A percentile compares a stretch with the other conserved stretches of the same genome.
Evolutionary conservation across 2,113 vertebrate species (phyloP).

Genomic region (Puffinus mauretanicus): DNA sequence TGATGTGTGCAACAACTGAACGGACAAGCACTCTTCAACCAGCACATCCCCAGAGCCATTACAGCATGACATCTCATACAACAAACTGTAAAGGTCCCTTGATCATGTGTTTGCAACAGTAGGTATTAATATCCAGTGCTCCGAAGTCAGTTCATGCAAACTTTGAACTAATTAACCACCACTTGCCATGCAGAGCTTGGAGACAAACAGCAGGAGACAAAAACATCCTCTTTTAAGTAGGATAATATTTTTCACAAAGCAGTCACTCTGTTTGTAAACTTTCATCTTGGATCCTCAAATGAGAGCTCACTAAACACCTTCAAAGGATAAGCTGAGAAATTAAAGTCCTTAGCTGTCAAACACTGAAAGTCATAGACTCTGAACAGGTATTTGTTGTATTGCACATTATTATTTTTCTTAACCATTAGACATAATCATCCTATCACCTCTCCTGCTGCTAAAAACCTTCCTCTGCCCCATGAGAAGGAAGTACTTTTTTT

Average conservation of each 20-base stretch:
- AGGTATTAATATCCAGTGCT: not conserved
- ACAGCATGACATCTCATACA: not conserved
- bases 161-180: not conserved
- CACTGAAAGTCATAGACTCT: not conserved
- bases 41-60: not conserved
- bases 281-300: not conserved
- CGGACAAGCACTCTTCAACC: not conserved
- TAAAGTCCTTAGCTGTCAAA: not conserved
- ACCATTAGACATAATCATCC: not conserved
- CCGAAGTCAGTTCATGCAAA: not conserved
- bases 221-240: not conserved
- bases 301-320: not conserved
- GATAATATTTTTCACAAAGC: not conserved
- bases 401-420: not conserved
- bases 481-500: not conserved
- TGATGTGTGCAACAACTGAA: not conserved
- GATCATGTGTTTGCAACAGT: not conserved
- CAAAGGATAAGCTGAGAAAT: not conserved
- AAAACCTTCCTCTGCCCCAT: not conserved
- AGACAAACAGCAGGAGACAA: not conserved
- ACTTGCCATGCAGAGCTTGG: not conserved
- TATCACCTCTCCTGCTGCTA: not conserved
- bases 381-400: not conserved
- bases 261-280: not conserved
- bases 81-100: not conserved